Evolutionary conservation across 2,888 invertebrate genomes (phyloP).

Genomic region (Willowsia nigromaculata): DNA sequence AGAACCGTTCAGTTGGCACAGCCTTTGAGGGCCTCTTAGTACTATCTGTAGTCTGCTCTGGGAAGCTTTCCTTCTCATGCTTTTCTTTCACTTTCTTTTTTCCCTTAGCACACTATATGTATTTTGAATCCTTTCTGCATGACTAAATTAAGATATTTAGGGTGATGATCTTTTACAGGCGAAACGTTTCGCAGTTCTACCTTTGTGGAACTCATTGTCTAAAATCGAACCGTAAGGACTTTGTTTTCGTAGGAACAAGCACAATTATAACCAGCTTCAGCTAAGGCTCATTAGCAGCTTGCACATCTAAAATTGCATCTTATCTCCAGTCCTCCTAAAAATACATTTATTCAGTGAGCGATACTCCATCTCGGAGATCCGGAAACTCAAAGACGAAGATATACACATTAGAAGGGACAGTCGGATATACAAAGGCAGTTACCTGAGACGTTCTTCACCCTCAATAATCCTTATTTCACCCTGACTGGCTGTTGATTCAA

Average conservation of each 20-base stretch:
- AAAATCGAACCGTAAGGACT: neutral
- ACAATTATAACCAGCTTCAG: neutral
- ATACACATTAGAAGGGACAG: no score
- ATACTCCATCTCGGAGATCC: neutral
- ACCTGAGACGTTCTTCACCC: no score
- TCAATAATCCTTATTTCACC: no score
- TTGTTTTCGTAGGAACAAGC: neutral
- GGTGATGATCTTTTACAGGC: slow-evolving; percentile 45
- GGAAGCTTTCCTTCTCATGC: neutral
- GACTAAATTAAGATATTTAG: slow-evolving; percentile 56
- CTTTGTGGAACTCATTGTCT: neutral
- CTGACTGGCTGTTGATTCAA: no score
- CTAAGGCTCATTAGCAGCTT: neutral
- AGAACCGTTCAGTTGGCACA: slow-evolving; percentile 70
- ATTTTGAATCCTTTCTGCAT: slow-evolving; percentile 60
- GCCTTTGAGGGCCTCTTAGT: slow-evolving; percentile 59
- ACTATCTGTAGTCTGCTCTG: neutral
- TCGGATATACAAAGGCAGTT: no score
- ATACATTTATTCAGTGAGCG: neutral
- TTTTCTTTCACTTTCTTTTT: slow-evolving; percentile 2
- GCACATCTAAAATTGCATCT: neutral
- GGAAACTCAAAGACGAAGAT: neutral
- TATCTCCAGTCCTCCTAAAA: neutral
- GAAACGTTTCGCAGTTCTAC: neutral
- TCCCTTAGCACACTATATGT: neutral